Percentiles rank a stretch among this genome's conserved stretches.
Conservation (phyloP, 2,888 invertebrate species). For the Thalpophila matura region DNA sequence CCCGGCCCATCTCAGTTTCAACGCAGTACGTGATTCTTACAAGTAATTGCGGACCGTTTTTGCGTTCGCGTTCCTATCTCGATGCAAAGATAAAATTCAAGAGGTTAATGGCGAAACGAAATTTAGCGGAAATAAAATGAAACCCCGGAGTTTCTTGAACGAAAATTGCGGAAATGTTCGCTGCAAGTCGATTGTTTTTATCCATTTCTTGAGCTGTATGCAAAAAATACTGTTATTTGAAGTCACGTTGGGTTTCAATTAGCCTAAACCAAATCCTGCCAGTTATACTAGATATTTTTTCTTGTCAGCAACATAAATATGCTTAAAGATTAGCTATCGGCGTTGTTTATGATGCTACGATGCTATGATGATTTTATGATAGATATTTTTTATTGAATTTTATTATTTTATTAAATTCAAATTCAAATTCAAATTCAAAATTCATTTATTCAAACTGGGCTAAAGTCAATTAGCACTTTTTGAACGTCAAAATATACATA, state of each 20-base stretch:
- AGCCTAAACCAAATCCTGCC: neutral
- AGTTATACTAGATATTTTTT: neutral
- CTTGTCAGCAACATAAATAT: neutral
- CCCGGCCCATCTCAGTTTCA: conserved; percentile 20
- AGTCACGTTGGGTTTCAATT: neutral
- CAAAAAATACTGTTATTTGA: neutral
- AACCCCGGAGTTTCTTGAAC: conserved; percentile 20
- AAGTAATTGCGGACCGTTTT: conserved; percentile 49
- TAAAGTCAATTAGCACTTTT: no score
- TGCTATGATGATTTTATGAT: no score
- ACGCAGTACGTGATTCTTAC: conserved; percentile 27
- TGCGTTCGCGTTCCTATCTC: conserved; percentile 31
- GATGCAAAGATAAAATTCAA: conserved; percentile 51
- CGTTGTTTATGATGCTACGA: no score
- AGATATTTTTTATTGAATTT: no score
- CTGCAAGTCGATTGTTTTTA: conserved; percentile 13
- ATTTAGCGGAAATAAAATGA: conserved; percentile 50
- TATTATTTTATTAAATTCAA: no score
- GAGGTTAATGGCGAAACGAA: conserved; percentile 40
- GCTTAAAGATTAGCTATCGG: neutral
- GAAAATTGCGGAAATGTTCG: conserved; percentile 27
- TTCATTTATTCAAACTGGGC: no score
- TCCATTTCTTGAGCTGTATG: conserved; percentile 4
- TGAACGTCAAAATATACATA: no score
- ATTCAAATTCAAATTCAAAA: no score